Evolutionary conservation across 1,140 invertebrate species (phyloP), one percentile per base, ranked within the genome.

Genomic region (Aplysia californica): DNA sequence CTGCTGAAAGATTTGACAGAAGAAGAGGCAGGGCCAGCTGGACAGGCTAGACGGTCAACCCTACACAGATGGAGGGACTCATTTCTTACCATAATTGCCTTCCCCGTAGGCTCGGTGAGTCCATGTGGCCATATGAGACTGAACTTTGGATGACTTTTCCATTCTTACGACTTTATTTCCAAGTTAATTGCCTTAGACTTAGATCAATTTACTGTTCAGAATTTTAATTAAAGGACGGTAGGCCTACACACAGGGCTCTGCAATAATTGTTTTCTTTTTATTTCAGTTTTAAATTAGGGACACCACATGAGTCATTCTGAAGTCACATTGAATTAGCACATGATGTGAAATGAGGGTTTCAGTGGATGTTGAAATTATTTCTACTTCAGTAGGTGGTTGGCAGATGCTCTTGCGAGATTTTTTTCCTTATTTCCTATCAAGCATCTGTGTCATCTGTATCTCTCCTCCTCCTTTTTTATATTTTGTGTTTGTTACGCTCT

Each of bases 21-120:
- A 21, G 75, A 75, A 20, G 80, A 83, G 66, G 65, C 67, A 20
- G 56, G 67, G 26, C 83, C 84, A 64, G 80, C 21, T 76, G 76
- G 70, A 66, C 61, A 10, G 29, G 78, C 59, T 18, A 76, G 59
- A 23, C 77, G 77, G 20, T 69, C 79, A 18, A 64, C 92, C 1
- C 91, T 96, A 38, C 92, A 94, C 59, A 92, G 91, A 82, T 85
- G 95, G 26, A 94, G 95, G 85, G 95, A 97, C 89, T 92, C 90
- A 73, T 82, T 95, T 2, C 92, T 95, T 82, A 91, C 94, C 73
- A 89, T 92, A 4, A 87, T 96, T 70, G 94, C 93, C 73, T 96
- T 96, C 85, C 95, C 95, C 23, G 84, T 95, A 5, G 87, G 87
- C 67, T 78, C 81, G 29, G 86, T 89, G 80, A 79, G 77, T n/a